These are phyloP conservation scores for Dendrophyllia cribrosa DNA, from an alignment of 64 coral and sea anemone genomes.

Conservation along the genomic window DNA sequence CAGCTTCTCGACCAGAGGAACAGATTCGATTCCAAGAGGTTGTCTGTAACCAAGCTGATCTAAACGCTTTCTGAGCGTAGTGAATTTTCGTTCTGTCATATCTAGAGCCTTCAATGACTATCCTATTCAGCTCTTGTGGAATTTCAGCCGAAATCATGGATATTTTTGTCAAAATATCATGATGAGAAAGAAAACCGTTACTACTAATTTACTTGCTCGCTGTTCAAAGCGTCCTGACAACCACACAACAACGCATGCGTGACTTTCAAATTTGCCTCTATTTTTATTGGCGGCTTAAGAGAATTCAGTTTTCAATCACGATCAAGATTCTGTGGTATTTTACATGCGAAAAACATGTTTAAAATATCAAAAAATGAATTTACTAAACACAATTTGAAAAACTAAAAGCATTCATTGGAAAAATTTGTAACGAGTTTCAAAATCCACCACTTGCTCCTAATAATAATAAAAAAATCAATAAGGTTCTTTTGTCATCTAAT, in stretches of 20 bases:
- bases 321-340: neutral
- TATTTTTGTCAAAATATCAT: conserved; percentile 28
- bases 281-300: conserved; percentile 21
- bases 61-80: conserved; percentile 96
- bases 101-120: conserved; percentile 13
- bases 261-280: conserved; percentile 97
- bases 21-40: conserved; percentile 97
- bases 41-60: conserved; percentile 99
- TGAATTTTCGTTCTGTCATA: conserved; percentile 98
- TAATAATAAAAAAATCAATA: too few relatives aligned
- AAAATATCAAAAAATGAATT: too few relatives aligned
- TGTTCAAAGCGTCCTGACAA: conserved; percentile 60
- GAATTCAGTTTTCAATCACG: conserved; percentile 12
- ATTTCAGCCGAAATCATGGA: conserved; percentile 40
- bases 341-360: too few relatives aligned
- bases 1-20: conserved; percentile 97
- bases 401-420: too few relatives aligned
- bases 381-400: too few relatives aligned
- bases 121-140: conserved; percentile 10
- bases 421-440: too few relatives aligned
- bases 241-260: conserved; percentile 81
- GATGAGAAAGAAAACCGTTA: conserved; percentile 82
- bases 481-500: too few relatives aligned
- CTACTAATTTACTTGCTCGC: conserved; percentile 40
- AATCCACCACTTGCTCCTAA: too few relatives aligned